Conservation (phyloP, 2,797 vertebrate genomes). For the Acestrorhynchus altus region DNA sequence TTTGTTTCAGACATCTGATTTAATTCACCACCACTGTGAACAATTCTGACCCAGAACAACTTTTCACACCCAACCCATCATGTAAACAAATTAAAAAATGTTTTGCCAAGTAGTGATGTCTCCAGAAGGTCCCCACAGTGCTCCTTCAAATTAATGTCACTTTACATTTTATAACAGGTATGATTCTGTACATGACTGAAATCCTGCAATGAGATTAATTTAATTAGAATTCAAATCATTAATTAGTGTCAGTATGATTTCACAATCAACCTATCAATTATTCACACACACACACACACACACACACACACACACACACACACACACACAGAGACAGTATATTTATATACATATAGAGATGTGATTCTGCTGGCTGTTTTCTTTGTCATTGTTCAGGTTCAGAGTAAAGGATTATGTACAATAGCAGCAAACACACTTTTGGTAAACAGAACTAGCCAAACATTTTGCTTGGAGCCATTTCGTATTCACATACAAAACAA, state of each 20-base stretch:
- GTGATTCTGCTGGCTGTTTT: constrained; percentile 64
- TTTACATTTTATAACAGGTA: constrained; percentile 37
- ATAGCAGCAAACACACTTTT: constrained; percentile 84
- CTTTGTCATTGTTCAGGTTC: constrained; percentile 64
- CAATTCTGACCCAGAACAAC: no score
- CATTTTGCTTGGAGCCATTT: constrained; percentile 58
- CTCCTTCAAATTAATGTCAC: constrained; percentile 46
- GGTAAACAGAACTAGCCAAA: constrained; percentile 72
- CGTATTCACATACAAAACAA: constrained; percentile 69
- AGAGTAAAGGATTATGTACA: constrained; percentile 72
- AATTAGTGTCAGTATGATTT: constrained; percentile 34
- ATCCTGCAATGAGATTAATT: constrained; percentile 50
- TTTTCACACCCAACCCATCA: no score
- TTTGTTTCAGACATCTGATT: no score
- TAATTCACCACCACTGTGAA: no score
- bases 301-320: no score
- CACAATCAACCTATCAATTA: constrained; percentile 50
- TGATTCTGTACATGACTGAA: constrained; percentile 38
- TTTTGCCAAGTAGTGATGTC: background rate
- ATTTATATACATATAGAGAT: constrained; percentile 52
- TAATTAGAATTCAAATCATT: constrained; percentile 37
- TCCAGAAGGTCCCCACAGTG: no score
- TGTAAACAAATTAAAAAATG: no score
- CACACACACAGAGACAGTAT: no score
- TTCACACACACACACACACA: no score